Conservation (phyloP, 2,113 vertebrate species). For the Balaeniceps rex region DNA sequence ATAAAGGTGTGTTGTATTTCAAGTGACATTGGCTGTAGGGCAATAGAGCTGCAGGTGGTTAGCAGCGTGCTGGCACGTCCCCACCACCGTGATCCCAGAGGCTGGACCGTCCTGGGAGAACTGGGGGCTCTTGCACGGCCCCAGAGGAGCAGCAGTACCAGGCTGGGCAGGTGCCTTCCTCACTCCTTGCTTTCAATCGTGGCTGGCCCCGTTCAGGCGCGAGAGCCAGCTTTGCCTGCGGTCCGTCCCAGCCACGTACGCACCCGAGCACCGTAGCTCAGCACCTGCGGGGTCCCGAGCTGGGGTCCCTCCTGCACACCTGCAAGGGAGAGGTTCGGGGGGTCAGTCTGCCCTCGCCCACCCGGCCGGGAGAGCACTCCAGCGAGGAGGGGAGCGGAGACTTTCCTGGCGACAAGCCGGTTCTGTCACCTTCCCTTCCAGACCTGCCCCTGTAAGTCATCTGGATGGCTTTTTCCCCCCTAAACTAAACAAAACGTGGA, state of each 20-base stretch:
- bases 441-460: not conserved
- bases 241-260: accelerated
- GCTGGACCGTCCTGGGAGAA: accelerated
- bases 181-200: not conserved
- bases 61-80: not conserved
- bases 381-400: not conserved
- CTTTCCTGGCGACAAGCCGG: not conserved
- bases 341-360: not conserved
- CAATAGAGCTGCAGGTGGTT: not conserved
- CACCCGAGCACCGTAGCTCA: not conserved
- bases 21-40: not conserved
- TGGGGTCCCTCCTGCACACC: too few species aligned
- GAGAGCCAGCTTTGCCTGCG: not conserved
- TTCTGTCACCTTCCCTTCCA: not conserved
- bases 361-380: accelerated
- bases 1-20: not conserved
- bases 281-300: accelerated
- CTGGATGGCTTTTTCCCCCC: not conserved
- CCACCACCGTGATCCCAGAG: not conserved
- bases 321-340: not conserved
- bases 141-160: not conserved
- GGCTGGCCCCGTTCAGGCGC: not conserved
- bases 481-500: not conserved
- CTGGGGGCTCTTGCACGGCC: not conserved
- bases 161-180: not conserved